phyloP scores from a whole-genome alignment of 2,888 invertebrate genomes.

The Stramonita haemastoma region DNA sequence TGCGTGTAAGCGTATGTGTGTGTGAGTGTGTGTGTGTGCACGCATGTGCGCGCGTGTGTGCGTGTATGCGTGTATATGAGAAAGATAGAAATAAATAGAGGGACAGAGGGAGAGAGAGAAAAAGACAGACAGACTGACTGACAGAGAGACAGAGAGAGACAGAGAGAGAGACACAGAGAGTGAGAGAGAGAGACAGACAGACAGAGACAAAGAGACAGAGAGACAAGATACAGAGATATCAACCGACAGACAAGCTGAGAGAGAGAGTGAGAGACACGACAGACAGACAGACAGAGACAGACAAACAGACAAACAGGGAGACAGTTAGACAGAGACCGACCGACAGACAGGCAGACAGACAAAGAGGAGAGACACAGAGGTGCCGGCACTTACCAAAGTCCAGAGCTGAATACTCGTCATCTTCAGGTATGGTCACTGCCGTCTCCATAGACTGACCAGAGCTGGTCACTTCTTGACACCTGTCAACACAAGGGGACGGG shows the following conservation, averaged over 20 bases:
- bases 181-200: background rate
- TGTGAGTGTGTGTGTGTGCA: background rate
- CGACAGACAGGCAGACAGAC: background rate
- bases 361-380: no score
- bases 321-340: background rate
- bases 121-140: no score
- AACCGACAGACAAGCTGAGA: background rate
- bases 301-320: no score
- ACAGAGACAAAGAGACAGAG: background rate
- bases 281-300: background rate
- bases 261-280: background rate
- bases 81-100: no score
- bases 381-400: constrained; percentile 6
- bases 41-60: background rate
- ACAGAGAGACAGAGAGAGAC: background rate
- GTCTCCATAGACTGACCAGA: constrained; percentile 60
- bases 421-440: constrained; percentile 43
- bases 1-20: background rate
- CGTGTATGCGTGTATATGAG: no score
- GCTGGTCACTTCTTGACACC: constrained; percentile 69
- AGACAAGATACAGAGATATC: background rate
- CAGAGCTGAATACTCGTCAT: constrained; percentile 38
- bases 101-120: background rate
- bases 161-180: background rate
- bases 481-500: constrained; percentile 46